Conservation (phyloP, 1,140 invertebrate genomes). For the Lordiphosa stackelbergi region DNA sequence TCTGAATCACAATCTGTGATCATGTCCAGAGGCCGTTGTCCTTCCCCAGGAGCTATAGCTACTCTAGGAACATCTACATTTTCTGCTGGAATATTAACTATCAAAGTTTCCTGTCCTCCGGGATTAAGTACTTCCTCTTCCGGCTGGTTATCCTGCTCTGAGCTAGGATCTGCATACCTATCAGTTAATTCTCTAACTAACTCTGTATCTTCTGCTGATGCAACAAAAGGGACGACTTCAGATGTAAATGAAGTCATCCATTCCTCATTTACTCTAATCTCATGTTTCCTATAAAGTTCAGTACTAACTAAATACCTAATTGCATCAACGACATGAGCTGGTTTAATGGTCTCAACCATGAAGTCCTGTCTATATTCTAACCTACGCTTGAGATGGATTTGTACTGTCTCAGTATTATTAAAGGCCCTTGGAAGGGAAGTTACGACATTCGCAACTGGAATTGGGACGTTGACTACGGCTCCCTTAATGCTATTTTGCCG, state of each 20-base stretch:
- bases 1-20: not conserved
- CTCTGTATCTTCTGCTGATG: not conserved
- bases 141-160: not conserved
- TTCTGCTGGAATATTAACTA: not conserved
- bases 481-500: no score
- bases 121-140: not conserved
- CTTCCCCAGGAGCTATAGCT: not conserved
- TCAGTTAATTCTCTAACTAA: not conserved
- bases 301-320: not conserved
- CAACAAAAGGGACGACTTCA: not conserved
- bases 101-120: conserved; percentile 3
- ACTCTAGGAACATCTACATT: no score
- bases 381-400: no score
- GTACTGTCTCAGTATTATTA: no score
- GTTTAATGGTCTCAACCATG: conserved; percentile 3
- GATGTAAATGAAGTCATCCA: not conserved
- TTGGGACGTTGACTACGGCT: no score
- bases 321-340: not conserved
- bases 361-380: not conserved
- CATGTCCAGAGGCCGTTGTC: not conserved
- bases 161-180: not conserved
- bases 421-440: no score
- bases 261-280: not conserved
- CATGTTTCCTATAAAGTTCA: not conserved
- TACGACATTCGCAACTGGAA: no score